Evolutionary conservation across 2,888 invertebrate species (phyloP), one percentile per base, ranked within the genome.

Genomic region (Ormia ochracea): DNA sequence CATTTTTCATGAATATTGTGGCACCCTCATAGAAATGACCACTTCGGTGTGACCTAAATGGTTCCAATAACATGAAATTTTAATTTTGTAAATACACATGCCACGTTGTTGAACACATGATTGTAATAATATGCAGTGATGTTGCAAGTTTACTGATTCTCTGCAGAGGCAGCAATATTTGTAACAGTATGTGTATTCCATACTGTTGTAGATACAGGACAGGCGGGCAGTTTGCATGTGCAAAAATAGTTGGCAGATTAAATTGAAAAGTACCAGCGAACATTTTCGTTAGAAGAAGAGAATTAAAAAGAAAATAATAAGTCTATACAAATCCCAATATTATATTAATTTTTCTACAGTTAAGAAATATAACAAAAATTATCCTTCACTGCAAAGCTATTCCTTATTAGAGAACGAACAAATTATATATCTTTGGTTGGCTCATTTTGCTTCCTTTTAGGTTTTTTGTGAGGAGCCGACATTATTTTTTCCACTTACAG

Each of bases 1-100:
- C 52, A 54, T 61, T 76, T 66, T 58, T 14, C 54, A 69, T 61
- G 63, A 69, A 76, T 63, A 21, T 28, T 59, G 14, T 61, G 9
- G 36, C 52, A 61, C 61, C 54, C 33, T 21, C 52, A 59, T 68
- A 21, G 17, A 69, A 50, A 69, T 56, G 14, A 28, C 59, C 41
- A 52, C 38, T 74, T 58, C 58, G 12, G 56, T 76, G 54, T 76
- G 76, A 76, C 76, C 76, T 56, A 38, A 69, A 61, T 78, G 78
- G 41, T 26, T 56, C 61, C 75, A 52, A 70, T 66, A 59, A 66
- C 48, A 70, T 79, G 69, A 68, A 69, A 74, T 70, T 59, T 79
- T 79, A 79, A 79, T 80, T 80, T 66, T 63, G 72, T 58, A 68
- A 76, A 76, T 80, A 50, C 52, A 33, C 63, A 31, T 31, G 52